A percentile compares a stretch with the other conserved stretches of the same genome.
Conservation (phyloP, 1,140 invertebrate species). For the Helicoverpa armigera region DNA sequence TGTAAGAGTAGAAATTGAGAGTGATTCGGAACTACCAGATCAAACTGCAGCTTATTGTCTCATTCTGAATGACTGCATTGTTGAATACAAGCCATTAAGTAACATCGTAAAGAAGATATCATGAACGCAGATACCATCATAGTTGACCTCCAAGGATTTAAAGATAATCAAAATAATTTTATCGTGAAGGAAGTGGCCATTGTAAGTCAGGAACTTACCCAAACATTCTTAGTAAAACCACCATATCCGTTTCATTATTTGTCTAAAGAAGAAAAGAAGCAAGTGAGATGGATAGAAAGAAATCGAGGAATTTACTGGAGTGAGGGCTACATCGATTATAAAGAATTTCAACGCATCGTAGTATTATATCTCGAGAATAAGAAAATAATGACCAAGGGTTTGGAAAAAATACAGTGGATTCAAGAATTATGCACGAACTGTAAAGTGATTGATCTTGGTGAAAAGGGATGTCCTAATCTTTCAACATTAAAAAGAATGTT, state of each 20-base stretch:
- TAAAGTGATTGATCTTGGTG: neutral
- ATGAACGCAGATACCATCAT: neutral
- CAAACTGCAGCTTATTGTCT: neutral
- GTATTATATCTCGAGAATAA: neutral
- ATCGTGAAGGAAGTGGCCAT: neutral
- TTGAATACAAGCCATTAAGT: neutral
- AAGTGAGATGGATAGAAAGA: neutral
- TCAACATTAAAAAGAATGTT: neutral
- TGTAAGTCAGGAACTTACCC: neutral
- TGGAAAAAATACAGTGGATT: neutral
- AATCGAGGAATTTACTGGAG: neutral
- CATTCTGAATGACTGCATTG: neutral
- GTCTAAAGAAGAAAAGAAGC: neutral
- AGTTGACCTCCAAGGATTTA: neutral
- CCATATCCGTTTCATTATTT: neutral
- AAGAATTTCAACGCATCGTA: neutral
- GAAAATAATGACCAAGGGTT: neutral
- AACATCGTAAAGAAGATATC: neutral
- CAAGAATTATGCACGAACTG: neutral
- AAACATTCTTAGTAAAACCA: neutral
- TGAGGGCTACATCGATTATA: neutral
- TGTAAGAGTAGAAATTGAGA: neutral
- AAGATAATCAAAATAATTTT: neutral
- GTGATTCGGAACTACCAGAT: neutral
- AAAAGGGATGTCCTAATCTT: neutral